Conservation (phyloP, 35 echinoderm and acorn worm species). For the Diadema setosum region DNA sequence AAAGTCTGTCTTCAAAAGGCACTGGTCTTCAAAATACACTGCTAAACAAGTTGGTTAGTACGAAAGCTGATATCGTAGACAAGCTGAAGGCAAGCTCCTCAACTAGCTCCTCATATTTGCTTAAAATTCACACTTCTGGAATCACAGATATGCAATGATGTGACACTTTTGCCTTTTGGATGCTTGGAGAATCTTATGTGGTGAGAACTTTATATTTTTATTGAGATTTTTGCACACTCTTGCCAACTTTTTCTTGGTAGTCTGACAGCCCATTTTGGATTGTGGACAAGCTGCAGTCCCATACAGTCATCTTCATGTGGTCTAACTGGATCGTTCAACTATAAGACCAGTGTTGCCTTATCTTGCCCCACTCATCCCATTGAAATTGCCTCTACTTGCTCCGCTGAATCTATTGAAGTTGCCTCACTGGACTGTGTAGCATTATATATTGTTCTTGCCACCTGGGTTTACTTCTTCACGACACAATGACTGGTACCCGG, state of each 20-base stretch:
- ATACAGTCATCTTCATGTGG: not conserved
- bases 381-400: not conserved
- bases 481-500: not conserved
- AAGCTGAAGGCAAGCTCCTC: too few species aligned
- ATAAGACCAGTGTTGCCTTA: not conserved
- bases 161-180: not conserved
- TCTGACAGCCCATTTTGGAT: not conserved
- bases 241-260: not conserved
- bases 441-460: not conserved
- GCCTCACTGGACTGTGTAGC: not conserved
- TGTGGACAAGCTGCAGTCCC: not conserved
- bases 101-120: too few species aligned
- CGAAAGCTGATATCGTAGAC: too few species aligned
- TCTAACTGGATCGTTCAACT: too few species aligned
- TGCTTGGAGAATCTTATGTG: not conserved
- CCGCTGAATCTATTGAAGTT: not conserved
- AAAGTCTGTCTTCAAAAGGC: too few species aligned
- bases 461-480: not conserved
- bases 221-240: not conserved
- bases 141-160: not conserved
- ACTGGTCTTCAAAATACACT: too few species aligned
- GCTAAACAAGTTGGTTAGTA: too few species aligned
- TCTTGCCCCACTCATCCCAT: not conserved
- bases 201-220: not conserved
- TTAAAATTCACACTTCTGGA: not conserved